phyloP scores from a whole-genome alignment of 2,113 vertebrate species.

The Accipiter virgatus region DNA sequence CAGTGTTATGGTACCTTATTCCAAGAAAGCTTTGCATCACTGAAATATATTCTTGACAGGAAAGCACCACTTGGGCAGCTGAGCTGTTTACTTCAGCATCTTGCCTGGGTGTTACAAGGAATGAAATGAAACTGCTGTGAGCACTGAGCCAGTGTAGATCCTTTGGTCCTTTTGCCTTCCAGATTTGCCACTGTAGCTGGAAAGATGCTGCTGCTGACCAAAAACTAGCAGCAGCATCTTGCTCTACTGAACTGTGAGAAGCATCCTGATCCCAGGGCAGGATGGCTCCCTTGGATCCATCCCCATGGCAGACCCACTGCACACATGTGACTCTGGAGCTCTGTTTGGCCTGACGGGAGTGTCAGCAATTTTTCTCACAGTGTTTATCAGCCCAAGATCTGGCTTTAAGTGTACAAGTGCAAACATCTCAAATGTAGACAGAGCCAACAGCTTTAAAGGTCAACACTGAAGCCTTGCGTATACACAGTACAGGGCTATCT shows the following conservation, averaged over 20 bases:
- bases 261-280: not conserved
- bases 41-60: not conserved
- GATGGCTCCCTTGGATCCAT: not conserved
- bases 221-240: not conserved
- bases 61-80: not conserved
- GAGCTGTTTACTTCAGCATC: not conserved
- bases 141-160: not conserved
- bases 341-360: not conserved
- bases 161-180: not conserved
- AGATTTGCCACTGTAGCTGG: not conserved
- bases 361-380: not conserved
- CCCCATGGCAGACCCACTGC: not conserved
- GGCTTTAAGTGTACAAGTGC: not conserved
- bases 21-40: not conserved
- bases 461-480: not conserved
- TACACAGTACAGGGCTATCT: not conserved
- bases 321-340: not conserved
- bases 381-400: not conserved
- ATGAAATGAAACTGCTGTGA: not conserved
- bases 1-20: not conserved
- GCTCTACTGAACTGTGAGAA: not conserved
- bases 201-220: not conserved
- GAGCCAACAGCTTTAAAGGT: slow-evolving; percentile 22
- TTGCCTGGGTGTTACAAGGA: not conserved
- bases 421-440: not conserved